Base-by-base conservation (phyloP, 2,797 vertebrate species). In the Rhyacichthys aspro region DNA sequence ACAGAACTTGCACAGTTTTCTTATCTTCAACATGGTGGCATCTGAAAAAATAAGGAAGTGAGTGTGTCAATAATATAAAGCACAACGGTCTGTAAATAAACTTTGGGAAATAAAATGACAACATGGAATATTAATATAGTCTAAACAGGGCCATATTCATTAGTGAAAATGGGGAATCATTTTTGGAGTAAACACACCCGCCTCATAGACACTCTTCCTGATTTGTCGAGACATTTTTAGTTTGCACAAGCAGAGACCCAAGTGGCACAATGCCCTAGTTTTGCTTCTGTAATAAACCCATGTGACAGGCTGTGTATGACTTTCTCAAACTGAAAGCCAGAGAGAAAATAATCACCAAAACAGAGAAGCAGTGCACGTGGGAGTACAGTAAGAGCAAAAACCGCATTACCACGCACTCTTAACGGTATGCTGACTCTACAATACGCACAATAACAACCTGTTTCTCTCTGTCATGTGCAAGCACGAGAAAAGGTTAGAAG, bases 1-100 rank as follows among this genome's bases (percentile, higher is more conserved):
- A 42, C 92, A 93, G 75, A 92, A 92, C 75, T 44, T 89, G 74
- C 92, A 93, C 45, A 92, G 60, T 5, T 15, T 55, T 0, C 0
- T 18, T 0, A 83, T 0, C 61, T 67, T 78, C 5, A 86, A 15
- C 6, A 62, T 67, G 2, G 1, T 44, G 48, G 73, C 55, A n/a
- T 65, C 88, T 90, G 67, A 38, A 48, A 66, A 7, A 36, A 18
- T 2, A 32, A 34, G 43, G 7, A 53, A n/a, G 8, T 12, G 7
- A 70, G 28, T 54, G 12, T 55, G 34, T 15, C 44, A 11, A 12
- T 8, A 53, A 1, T 19, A n/a, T 11, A 45, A 36, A 28, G 32
- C 33, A 28, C 23, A 28, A 28, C 4, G 23, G 23, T 28, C 7
- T 28, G 23, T 28, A 28, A 28, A 28, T 3, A 28, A 5, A 28